Evolutionary conservation across 2,888 invertebrate genomes (phyloP), one percentile per base, ranked within the genome.

Genomic region (Acleris sparsana): DNA sequence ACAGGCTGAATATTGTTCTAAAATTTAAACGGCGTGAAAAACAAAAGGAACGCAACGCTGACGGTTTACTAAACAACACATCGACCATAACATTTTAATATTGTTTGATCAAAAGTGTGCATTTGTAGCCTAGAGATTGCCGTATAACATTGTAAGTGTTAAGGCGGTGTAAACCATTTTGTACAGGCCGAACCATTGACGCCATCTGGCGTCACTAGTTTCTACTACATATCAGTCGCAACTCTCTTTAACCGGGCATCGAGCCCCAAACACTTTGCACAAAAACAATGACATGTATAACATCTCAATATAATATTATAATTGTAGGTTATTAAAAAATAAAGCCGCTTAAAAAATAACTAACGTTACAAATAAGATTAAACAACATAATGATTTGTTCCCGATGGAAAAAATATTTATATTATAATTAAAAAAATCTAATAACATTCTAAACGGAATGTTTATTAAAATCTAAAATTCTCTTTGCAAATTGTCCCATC

Each of bases 401-500:
- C 92, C 91, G 83, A 91, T 87, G 87, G 82, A 84, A 89, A 91
- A 87, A 90, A 88, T 87, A 86, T 85, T 87, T 82, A 79, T 82
- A 79, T 82, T 83, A 81, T 80, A 80, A 81, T 82, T 71, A 77
- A 77, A 85, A 89, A 89, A 88, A 89, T 85, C 88, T 89, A 89
- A 80, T 92, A 92, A 92, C 92, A 92, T 92, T 92, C 92, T 92
- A 92, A 91, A 78, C 92, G 92, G 92, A 92, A 92, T 92, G 92
- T 92, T 86, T 69, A 79, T 87, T 90, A 89, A 87, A 87, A 92
- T 83, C 92, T 92, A 92, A 53, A 88, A 86, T 92, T 90, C 88
- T 92, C 89, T 92, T 92, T 92, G 92, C 92, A 92, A 92, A 88
- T 86, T 89, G 92, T 92, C 92, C 92, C 92, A 89, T 92, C 92